phyloP scores from a whole-genome alignment of 1,140 invertebrate species.

The Trinorchestia longiramus region DNA sequence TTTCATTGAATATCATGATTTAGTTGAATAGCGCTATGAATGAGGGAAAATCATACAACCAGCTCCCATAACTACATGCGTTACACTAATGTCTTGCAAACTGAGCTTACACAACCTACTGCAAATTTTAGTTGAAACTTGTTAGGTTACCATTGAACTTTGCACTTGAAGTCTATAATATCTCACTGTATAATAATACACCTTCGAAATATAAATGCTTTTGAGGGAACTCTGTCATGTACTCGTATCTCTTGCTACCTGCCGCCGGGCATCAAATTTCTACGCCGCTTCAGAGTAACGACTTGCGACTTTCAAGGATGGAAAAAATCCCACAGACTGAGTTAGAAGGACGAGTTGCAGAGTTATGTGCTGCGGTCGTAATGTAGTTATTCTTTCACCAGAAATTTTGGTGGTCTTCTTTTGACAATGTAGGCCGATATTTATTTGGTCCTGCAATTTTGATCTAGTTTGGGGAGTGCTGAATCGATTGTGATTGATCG shows the following conservation, averaged over 20 bases:
- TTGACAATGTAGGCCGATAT: too few species aligned
- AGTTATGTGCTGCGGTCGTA: not conserved
- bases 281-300: not conserved
- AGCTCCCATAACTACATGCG: too few species aligned
- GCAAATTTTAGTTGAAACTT: not conserved
- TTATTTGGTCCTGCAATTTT: too few species aligned
- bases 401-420: too few species aligned
- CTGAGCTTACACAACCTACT: not conserved
- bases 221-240: not conserved
- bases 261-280: too few species aligned
- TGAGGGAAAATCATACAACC: too few species aligned
- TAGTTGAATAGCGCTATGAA: too few species aligned
- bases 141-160: not conserved
- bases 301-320: not conserved
- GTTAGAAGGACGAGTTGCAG: not conserved
- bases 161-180: not conserved
- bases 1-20: not conserved
- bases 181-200: not conserved
- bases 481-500: too few species aligned
- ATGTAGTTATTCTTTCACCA: too few species aligned
- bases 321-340: not conserved
- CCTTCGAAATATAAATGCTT: not conserved
- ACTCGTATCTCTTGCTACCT: too few species aligned
- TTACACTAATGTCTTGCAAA: too few species aligned
- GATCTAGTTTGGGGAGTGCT: too few species aligned